Percentiles rank a stretch among this genome's conserved stretches.
phyloP scores from a whole-genome alignment of 2,797 vertebrate species.

The Sebastes oblongus region DNA sequence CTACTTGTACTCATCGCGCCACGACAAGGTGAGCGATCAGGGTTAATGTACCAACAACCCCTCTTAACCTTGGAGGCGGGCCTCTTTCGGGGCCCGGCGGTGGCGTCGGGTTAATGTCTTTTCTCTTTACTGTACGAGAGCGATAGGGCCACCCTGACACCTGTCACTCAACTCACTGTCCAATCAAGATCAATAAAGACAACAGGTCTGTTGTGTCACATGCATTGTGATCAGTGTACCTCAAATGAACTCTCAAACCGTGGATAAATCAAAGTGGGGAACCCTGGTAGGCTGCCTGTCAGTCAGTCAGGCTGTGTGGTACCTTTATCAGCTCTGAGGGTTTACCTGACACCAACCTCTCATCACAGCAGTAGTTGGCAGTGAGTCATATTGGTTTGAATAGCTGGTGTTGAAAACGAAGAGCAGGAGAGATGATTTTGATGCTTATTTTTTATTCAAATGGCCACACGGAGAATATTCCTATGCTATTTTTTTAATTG shows the following conservation, averaged over 20 bases:
- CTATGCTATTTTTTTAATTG: background rate
- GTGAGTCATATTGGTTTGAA: constrained; percentile 22
- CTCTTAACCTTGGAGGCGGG: constrained; percentile 56
- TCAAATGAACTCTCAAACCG: constrained; percentile 25
- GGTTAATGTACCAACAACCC: constrained; percentile 67
- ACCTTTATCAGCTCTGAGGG: constrained; percentile 5
- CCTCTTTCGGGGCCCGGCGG: constrained; percentile 3
- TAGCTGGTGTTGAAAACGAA: constrained; percentile 3
- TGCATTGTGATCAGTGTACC: constrained; percentile 16
- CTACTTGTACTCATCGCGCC: constrained; percentile 20
- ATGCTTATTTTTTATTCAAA: constrained; percentile 14
- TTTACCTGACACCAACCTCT: constrained; percentile 34
- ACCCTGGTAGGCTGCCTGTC: constrained; percentile 9
- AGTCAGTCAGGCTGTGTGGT: constrained; percentile 10
- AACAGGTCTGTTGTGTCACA: background rate
- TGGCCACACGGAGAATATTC: background rate
- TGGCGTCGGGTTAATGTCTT: constrained; percentile 43
- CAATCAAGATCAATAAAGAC: constrained; percentile 22
- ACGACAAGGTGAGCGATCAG: constrained; percentile 46
- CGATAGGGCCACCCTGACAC: constrained; percentile 15
- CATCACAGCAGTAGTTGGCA: constrained; percentile 21
- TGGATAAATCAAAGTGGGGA: constrained; percentile 38
- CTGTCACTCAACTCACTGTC: constrained; percentile 39
- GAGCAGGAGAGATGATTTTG: background rate
- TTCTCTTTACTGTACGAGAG: constrained; percentile 26